A percentile compares a stretch with the other conserved stretches of the same genome.
Conservation (phyloP, 1,140 invertebrate genomes). For the Eueides isabella region DNA sequence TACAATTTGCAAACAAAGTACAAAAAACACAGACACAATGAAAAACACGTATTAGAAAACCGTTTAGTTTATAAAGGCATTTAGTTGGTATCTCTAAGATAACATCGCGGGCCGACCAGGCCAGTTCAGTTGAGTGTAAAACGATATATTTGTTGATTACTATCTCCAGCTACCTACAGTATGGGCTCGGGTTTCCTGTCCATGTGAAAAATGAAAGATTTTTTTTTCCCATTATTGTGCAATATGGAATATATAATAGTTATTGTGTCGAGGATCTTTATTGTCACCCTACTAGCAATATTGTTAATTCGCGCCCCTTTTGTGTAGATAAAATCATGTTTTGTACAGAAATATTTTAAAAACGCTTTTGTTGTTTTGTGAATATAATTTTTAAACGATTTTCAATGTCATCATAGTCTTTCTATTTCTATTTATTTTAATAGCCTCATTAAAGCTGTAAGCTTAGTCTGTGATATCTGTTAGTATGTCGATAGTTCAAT, state of each 20-base stretch:
- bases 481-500: no score
- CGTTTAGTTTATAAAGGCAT: conserved; percentile 46
- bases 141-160: conserved; percentile 71
- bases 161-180: conserved; percentile 52
- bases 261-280: conserved; percentile 16
- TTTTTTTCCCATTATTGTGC: conserved; percentile 24
- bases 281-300: conserved; percentile 32
- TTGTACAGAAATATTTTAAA: conserved; percentile 13
- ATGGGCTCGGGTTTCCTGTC: conserved; percentile 28
- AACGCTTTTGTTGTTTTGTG: background rate
- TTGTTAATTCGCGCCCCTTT: conserved; percentile 27
- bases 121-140: conserved; percentile 68
- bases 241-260: conserved; percentile 28
- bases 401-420: background rate
- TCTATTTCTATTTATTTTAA: background rate
- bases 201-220: conserved; percentile 34
- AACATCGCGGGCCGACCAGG: conserved; percentile 24
- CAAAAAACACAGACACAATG: background rate
- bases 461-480: no score
- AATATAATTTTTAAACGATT: conserved; percentile 7
- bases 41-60: conserved; percentile 38
- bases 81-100: conserved; percentile 25
- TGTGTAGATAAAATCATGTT: conserved; percentile 34
- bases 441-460: no score
- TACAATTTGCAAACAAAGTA: conserved; percentile 13